Conservation (phyloP, 2,888 invertebrate species). For the Salticus scenicus region DNA sequence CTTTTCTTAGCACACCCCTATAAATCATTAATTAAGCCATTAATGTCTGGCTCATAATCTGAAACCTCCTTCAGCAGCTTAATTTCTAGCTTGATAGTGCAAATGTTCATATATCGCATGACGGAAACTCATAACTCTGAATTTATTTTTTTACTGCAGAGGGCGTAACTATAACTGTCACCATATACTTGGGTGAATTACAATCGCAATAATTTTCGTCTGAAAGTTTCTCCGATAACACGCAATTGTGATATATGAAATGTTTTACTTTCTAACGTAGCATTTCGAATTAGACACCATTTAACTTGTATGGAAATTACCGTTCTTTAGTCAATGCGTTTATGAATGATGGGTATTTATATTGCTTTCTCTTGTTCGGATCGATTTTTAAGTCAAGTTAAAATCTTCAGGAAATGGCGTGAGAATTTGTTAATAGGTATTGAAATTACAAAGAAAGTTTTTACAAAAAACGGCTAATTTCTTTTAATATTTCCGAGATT, state of each 20-base stretch:
- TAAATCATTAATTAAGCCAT: not conserved
- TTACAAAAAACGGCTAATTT: no score
- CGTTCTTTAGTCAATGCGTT: not conserved
- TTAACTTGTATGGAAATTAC: not conserved
- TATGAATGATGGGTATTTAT: not conserved
- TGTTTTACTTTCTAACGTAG: not conserved
- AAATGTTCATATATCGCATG: not conserved
- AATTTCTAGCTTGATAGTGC: not conserved
- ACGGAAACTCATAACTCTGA: not conserved
- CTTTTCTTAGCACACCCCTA: no score
- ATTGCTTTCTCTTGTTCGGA: not conserved
- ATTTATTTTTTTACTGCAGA: not conserved
- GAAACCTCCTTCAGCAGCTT: not conserved
- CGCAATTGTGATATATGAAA: slow-evolving; percentile 3
- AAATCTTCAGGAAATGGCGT: not conserved
- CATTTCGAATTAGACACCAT: not conserved
- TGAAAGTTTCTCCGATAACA: not conserved
- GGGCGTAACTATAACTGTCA: slow-evolving; percentile 6
- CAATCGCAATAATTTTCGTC: not conserved
- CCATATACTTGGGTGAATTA: slow-evolving; percentile 7
- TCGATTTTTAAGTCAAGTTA: not conserved
- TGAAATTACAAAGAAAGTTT: no score
- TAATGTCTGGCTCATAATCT: not conserved
- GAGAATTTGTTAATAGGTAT: no score
- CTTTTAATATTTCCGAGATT: no score